Conservation (phyloP, 2,797 vertebrate species). For the Macropodus opercularis region DNA sequence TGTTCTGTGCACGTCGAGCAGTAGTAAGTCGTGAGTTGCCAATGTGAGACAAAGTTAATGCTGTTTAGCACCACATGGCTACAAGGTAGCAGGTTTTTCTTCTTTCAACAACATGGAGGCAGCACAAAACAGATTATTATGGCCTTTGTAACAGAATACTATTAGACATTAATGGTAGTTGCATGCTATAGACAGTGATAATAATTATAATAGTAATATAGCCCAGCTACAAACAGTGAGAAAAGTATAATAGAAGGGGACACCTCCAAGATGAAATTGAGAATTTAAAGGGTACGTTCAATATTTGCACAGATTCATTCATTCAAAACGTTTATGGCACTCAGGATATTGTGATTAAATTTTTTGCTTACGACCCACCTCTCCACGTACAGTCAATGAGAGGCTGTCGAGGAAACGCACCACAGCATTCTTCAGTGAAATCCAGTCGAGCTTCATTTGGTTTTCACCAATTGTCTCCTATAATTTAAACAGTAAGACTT, state of each 20-base stretch:
- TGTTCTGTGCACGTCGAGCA: slow-evolving; percentile 47
- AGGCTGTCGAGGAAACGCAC: slow-evolving; percentile 42
- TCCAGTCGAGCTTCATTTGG: slow-evolving; percentile 49
- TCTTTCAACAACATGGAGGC: slow-evolving; percentile 29
- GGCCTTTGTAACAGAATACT: slow-evolving; percentile 40
- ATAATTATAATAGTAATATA: slow-evolving; percentile 9
- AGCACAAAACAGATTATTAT: slow-evolving; percentile 24
- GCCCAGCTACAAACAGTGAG: slow-evolving; percentile 44
- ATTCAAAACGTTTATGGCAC: slow-evolving; percentile 59
- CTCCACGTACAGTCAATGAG: slow-evolving; percentile 10
- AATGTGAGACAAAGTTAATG: slow-evolving; percentile 53
- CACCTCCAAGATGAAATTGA: slow-evolving; percentile 33
- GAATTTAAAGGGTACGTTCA: slow-evolving; percentile 73
- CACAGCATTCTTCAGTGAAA: slow-evolving; percentile 50
- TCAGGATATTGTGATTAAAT: slow-evolving; percentile 33
- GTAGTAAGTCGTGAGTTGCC: slow-evolving; percentile 55
- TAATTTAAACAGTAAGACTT: slow-evolving; percentile 65
- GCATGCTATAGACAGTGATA: slow-evolving; percentile 21
- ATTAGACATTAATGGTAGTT: slow-evolving; percentile 31
- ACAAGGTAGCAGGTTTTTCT: slow-evolving; percentile 65
- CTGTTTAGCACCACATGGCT: slow-evolving; percentile 67
- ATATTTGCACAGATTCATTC: slow-evolving; percentile 51
- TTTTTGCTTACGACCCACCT: slow-evolving; percentile 30
- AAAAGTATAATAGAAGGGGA: slow-evolving; percentile 15
- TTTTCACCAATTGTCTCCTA: slow-evolving; percentile 55